Conservation (phyloP, 2,113 vertebrate genomes). For the Malaclemys terrapin region DNA sequence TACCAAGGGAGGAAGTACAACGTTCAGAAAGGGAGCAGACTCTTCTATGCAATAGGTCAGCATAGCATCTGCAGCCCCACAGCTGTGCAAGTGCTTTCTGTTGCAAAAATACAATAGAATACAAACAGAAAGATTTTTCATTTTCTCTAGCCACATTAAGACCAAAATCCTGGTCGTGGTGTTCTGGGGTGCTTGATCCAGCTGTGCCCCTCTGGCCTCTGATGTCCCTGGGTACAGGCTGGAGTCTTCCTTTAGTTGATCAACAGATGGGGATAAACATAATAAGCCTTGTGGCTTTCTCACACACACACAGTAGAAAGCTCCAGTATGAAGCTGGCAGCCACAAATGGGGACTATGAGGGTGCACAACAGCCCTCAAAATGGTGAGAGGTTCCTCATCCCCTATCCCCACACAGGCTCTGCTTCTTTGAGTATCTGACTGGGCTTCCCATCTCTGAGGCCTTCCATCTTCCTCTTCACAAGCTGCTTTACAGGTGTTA, state of each 20-base stretch:
- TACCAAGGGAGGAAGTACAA: neutral
- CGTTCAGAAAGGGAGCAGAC: neutral
- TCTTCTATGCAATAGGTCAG: neutral
- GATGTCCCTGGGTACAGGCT: neutral
- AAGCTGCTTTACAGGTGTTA: neutral
- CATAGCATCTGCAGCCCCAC: neutral
- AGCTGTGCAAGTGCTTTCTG: neutral
- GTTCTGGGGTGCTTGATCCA: neutral
- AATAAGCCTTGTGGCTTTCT: neutral
- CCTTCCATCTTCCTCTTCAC: neutral
- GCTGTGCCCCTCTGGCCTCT: neutral
- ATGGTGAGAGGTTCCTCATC: neutral
- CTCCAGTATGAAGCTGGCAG: neutral
- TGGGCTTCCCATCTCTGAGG: neutral
- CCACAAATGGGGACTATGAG: neutral
- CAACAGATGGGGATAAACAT: neutral
- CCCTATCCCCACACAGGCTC: neutral
- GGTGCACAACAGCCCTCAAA: neutral
- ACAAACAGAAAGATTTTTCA: neutral
- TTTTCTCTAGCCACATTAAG: neutral
- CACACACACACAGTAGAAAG: neutral
- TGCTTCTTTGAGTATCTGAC: neutral
- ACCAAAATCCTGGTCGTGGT: neutral
- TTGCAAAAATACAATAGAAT: neutral
- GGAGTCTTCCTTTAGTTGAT: neutral